Conservation (phyloP, 2,888 invertebrate species). For the Thymelicus sylvestris region DNA sequence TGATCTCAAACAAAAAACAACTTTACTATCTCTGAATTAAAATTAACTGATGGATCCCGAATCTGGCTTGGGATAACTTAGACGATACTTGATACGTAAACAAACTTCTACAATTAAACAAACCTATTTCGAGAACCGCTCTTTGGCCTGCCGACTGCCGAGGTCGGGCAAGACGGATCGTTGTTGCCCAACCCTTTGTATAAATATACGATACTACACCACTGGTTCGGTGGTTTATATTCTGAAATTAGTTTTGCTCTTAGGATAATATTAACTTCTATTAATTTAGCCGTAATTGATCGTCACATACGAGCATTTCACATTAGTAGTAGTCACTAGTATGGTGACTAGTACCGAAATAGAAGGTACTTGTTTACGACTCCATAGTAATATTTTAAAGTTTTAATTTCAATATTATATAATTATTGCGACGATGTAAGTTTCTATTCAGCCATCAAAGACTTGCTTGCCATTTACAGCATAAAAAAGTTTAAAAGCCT, state of each 20-base stretch:
- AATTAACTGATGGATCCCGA: slow-evolving; percentile 6
- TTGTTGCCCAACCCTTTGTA: not conserved
- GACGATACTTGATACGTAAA: slow-evolving; percentile 10
- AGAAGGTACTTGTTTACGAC: no score
- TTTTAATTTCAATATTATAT: no score
- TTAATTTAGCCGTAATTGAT: no score
- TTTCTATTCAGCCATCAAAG: no score
- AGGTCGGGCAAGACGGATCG: slow-evolving; percentile 1
- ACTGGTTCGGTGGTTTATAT: not conserved
- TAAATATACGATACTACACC: not conserved
- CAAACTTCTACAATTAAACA: slow-evolving; percentile 12
- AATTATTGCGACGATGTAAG: no score
- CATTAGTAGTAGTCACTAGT: no score
- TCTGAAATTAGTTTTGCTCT: not conserved
- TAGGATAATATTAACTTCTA: not conserved
- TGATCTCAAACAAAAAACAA: not conserved
- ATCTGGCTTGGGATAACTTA: not conserved
- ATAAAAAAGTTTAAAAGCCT: no score
- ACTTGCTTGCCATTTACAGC: no score
- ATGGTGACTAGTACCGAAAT: no score
- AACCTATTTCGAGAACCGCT: slow-evolving; percentile 10
- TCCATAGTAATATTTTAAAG: no score
- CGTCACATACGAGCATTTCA: no score
- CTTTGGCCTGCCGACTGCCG: not conserved
- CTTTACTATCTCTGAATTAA: not conserved